phyloP scores from a whole-genome alignment of 1,140 invertebrate genomes.

The Diachasma alloeum region DNA sequence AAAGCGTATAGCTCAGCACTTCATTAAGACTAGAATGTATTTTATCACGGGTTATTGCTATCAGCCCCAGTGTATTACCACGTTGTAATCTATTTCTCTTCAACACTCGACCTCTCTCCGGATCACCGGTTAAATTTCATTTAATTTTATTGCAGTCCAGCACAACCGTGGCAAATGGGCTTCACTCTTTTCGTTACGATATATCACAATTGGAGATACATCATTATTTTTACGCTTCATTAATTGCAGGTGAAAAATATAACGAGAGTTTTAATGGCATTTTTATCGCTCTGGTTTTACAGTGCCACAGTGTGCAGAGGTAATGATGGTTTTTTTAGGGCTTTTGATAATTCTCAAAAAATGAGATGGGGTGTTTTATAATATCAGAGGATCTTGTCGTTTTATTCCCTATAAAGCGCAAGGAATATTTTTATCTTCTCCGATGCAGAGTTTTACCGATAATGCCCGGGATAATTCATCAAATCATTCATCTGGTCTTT shows the following conservation, averaged over 20 bases:
- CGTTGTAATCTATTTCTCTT: constrained; percentile 5
- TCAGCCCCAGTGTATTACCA: not conserved
- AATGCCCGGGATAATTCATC: not conserved
- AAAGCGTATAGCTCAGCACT: not conserved
- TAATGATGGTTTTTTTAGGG: too few species aligned
- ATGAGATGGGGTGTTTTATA: too few species aligned
- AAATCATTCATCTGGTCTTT: too few species aligned
- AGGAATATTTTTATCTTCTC: not conserved
- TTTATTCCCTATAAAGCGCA: not conserved
- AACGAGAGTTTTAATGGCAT: not conserved
- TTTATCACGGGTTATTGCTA: not conserved
- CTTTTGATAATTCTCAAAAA: too few species aligned
- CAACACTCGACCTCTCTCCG: not conserved
- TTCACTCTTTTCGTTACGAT: constrained; percentile 5
- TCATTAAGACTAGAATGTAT: not conserved
- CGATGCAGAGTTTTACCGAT: not conserved
- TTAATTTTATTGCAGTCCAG: constrained; percentile 1
- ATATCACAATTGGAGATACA: not conserved
- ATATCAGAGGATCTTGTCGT: not conserved
- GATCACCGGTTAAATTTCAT: constrained; percentile 2
- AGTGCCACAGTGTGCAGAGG: too few species aligned
- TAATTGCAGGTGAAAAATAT: not conserved
- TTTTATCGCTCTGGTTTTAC: too few species aligned
- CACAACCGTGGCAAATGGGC: not conserved
- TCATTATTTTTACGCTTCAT: not conserved